Percentiles rank a stretch among this genome's conserved stretches.
Evolutionary conservation across 2,113 vertebrate genomes (phyloP).

Genomic region (Silurus meridionalis): DNA sequence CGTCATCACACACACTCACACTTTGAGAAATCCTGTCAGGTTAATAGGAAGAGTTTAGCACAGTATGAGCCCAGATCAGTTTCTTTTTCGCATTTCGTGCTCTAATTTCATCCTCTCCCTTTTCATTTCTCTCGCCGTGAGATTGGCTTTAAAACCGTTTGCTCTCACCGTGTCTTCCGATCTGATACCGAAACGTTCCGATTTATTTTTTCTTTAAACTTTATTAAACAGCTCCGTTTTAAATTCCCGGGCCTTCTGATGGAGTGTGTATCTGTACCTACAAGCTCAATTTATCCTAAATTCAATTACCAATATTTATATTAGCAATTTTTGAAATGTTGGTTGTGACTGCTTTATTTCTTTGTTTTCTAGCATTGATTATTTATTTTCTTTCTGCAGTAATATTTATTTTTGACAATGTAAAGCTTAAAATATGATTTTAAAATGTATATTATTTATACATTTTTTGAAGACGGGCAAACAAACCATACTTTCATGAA

Average conservation of each 20-base stretch:
- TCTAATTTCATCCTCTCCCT: not conserved
- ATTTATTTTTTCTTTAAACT: no score
- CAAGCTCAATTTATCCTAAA: not conserved
- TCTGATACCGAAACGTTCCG: not conserved
- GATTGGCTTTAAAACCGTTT: not conserved
- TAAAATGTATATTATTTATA: no score
- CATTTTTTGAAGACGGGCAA: no score
- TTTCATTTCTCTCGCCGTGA: not conserved
- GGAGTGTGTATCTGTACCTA: conserved; percentile 28
- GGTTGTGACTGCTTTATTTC: not conserved
- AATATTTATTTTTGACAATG: no score
- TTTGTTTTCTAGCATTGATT: not conserved
- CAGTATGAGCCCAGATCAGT: conserved; percentile 5
- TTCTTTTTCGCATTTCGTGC: not conserved
- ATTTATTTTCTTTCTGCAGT: no score
- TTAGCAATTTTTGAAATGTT: not conserved
- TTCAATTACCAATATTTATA: not conserved
- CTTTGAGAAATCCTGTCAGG: not conserved
- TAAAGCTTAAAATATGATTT: no score
- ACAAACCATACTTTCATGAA: no score
- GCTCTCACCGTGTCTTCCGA: not conserved
- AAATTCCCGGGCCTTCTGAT: conserved; percentile 45
- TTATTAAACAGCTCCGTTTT: not conserved
- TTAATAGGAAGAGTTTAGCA: not conserved
- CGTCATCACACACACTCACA: not conserved